Evolutionary conservation across 2,113 vertebrate species (phyloP), one percentile per base, ranked within the genome.

Genomic region (Lepus europaeus): DNA sequence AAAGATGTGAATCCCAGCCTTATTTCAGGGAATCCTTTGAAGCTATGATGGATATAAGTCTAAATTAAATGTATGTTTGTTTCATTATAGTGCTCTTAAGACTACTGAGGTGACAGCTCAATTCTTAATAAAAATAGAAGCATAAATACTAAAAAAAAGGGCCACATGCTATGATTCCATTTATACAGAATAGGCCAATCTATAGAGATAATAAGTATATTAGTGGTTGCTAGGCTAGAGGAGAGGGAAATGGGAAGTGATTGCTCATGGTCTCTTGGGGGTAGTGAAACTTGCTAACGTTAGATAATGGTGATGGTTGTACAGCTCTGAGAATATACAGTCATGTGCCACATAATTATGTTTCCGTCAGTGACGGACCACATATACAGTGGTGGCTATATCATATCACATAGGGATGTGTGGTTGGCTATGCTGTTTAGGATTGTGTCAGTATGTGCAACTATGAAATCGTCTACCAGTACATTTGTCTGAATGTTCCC

Each of bases 41-140:
- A 95, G 90, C 89, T 97, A 96, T 97, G 89, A 93, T 89, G 96
- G 93, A 89, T 73, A 66, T 92, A 95, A 94, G 53, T 76, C 89
- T 96, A 90, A 69, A 80, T 81, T 51, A 85, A 96, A 86, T 97
- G 97, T 95, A 70, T 87, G 82, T 79, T 97, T 96, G 86, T 97
- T 96, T 98, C 95, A 87, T 93, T 96, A 97, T 95, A 61, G 93
- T 93, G 78, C 87, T 97, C 89, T 97, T 96, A 97, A 97, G 97
- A 97, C 96, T 97, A 96, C 96, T 94, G 92, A 92, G 95, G 83
- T 95, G 64, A 91, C 76, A 95, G 89, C 45, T 96, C 91, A 90
- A 89, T 72, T 96, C 95, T 94, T 89, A 97, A 97, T 96, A 97
- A 64, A 97, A 97, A 74, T 96, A 91, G 36, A 95, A 96, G 39